Base-by-base conservation (phyloP, 2,113 vertebrate genomes). In the Macroglossus sobrinus region DNA sequence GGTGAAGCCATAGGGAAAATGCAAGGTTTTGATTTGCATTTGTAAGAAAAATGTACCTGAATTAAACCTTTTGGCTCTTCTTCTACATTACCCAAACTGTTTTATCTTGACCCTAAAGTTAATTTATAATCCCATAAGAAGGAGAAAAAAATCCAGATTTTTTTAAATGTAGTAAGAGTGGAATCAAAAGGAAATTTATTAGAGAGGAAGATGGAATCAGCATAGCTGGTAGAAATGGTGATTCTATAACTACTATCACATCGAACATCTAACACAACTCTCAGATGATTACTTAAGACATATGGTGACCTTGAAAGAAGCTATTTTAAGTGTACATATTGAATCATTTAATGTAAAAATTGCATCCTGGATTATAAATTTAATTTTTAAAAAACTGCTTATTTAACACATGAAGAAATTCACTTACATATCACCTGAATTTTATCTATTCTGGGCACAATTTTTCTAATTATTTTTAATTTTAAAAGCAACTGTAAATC, bases 291-390 rank as follows among this genome's bases (percentile, higher is more conserved):
- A 12, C 38, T 35, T 66, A 88, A 91, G 91, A 45, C 75, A 69
- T 55, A 45, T 1, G 3, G 26, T 71, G 15, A 75, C 14, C 33
- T 21, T 64, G 61, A n/a, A 38, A 89, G 53, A 50, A 89, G 26
- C 55, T 94, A 53, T 38, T 85, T 66, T 45, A 89, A 74, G 28
- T 78, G 40, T 35, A 93, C 16, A 45, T 47, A 64, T 86, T 74
- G 24, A 95, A 95, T 97, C 21, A 74, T 81, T 94, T 88, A 88
- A 79, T 38, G 4, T 45, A 63, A 79, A 89, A 89, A 71, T 86
- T 74, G 81, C 55, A 96, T 75, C 21, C 15, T 12, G 71, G 50
- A 66, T 69, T 91, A 4, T 47, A 80, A 43, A 92, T 95, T 86
- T 92, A 92, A 74, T 59, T 68, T 38, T 19, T 40, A 57, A 74